Evolutionary conservation across 2,888 invertebrate species (phyloP).

Genomic region (Nasonia oneida): DNA sequence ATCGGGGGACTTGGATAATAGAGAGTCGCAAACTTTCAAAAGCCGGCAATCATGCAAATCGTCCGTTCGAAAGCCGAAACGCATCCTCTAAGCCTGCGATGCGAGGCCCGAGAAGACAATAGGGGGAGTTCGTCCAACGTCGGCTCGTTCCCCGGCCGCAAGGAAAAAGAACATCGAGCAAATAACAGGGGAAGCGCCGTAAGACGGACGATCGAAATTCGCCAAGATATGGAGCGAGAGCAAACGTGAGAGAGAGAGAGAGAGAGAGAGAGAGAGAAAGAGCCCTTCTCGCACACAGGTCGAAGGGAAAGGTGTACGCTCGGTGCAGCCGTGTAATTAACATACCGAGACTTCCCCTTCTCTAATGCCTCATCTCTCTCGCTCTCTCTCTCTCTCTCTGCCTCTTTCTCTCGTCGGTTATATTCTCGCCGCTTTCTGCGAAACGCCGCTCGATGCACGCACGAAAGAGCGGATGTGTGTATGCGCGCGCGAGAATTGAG

Average conservation of each 20-base stretch:
- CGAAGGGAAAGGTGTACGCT: slow-evolving; percentile 69
- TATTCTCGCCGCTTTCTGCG: slow-evolving; percentile 20
- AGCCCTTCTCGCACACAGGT: background rate
- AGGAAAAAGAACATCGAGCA: background rate
- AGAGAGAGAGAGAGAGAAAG: slow-evolving; percentile 32
- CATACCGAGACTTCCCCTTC: slow-evolving; percentile 76
- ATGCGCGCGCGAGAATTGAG: slow-evolving; percentile 12
- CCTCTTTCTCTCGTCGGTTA: slow-evolving; percentile 52
- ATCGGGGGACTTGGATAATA: background rate
- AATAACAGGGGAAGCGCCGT: slow-evolving; percentile 18
- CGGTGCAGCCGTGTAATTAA: slow-evolving; percentile 76
- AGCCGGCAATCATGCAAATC: slow-evolving; percentile 9
- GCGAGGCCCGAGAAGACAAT: background rate
- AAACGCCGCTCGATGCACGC: background rate
- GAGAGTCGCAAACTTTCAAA: slow-evolving; percentile 1
- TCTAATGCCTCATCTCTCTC: slow-evolving; percentile 68
- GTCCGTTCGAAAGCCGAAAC: background rate
- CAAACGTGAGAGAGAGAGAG: background rate
- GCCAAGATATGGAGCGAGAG: slow-evolving; percentile 1
- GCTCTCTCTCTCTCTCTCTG: slow-evolving; percentile 63
- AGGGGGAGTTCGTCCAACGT: background rate
- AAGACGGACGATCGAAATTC: slow-evolving; percentile 26
- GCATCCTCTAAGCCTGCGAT: background rate
- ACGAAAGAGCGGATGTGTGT: background rate
- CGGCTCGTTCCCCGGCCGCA: background rate